Percentiles rank a stretch among this genome's conserved stretches.
These are phyloP conservation scores for Parazoanthus darwini DNA, from an alignment of 92 coral and sea anemone genomes.

Conservation along the genomic window DNA sequence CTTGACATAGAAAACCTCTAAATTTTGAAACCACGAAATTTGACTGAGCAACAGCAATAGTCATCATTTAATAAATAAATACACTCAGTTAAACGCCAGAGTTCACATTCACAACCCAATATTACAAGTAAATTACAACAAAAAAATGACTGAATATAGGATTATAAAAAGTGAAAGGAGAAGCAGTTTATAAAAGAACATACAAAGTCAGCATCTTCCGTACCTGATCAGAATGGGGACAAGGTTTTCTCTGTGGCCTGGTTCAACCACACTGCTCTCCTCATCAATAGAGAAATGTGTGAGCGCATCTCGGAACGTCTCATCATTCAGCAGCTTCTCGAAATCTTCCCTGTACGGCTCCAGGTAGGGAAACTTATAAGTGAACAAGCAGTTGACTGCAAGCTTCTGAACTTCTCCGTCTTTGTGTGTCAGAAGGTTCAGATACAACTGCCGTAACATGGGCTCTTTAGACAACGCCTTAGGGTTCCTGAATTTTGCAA, in stretches of 20 bases:
- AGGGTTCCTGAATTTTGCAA: constrained; percentile 82
- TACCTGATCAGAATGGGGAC: constrained; percentile 90
- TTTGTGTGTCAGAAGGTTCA: constrained; percentile 71
- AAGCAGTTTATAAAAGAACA: background rate
- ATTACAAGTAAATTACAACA: no score
- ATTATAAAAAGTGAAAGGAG: no score
- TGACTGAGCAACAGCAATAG: no score
- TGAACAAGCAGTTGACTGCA: constrained; percentile 76
- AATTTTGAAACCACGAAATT: no score
- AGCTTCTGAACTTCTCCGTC: constrained; percentile 92
- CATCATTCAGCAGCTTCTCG: constrained; percentile 80
- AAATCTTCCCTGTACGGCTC: constrained; percentile 86
- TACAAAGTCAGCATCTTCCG: background rate
- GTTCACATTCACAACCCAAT: no score
- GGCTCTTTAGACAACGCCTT: constrained; percentile 80
- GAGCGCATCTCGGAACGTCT: constrained; percentile 91
- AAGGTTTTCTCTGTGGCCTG: constrained; percentile 77
- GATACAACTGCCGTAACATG: constrained; percentile 60
- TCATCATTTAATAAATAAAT: no score
- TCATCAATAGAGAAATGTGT: constrained; percentile 81
- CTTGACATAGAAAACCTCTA: no score
- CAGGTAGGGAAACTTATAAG: constrained; percentile 84
- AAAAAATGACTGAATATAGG: no score
- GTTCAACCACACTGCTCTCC: constrained; percentile 74
- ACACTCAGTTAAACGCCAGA: no score